Evolutionary conservation across 2,888 invertebrate genomes (phyloP), one percentile per base, ranked within the genome.

Genomic region (Parascotia fuliginaria): DNA sequence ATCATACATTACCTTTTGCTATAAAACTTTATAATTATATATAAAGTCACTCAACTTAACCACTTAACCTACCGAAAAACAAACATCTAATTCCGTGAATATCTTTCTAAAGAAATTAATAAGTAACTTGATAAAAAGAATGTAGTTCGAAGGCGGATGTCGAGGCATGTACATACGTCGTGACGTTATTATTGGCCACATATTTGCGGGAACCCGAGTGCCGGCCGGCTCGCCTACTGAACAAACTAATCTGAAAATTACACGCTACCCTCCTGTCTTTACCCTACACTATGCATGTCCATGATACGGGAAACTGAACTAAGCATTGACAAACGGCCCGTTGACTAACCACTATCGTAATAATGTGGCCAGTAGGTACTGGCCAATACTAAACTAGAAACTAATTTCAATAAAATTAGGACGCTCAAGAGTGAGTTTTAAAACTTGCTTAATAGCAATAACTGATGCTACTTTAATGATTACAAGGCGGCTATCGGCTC

Each of bases 201-300:
- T 87, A 87, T 87, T 89, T 89, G 84, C 77, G 80, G 79, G 73
- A 55, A 60, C 67, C 69, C 72, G 70, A 65, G 74, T 73, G 58
- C 72, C 70, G 1, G 24, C 24, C 24, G 65, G 74, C 80, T 81
- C 78, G 81, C 79, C 81, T 81, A 74, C 87, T 86, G 81, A 87
- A 85, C 87, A 90, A 90, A 90, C 90, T 90, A 90, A 90, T 91
- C 88, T 88, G 88, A 82, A 89, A 90, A 90, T 90, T 86, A 90
- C 85, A 85, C 83, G 80, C 77, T 58, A 46, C 58, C 57, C 43
- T 45, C 51, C n/a, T 42, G 48, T 15, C 51, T 51, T 24, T 24
- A 24, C 24, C 24, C 6, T 7, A n/a, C n/a, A n/a, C n/a, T n/a
- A n/a, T 7, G 1, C 24, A 11, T 45, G 46, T 15, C 51, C 51